Evolutionary conservation across 2,113 vertebrate genomes (phyloP).

Genomic region (Grammomys surdaster): DNA sequence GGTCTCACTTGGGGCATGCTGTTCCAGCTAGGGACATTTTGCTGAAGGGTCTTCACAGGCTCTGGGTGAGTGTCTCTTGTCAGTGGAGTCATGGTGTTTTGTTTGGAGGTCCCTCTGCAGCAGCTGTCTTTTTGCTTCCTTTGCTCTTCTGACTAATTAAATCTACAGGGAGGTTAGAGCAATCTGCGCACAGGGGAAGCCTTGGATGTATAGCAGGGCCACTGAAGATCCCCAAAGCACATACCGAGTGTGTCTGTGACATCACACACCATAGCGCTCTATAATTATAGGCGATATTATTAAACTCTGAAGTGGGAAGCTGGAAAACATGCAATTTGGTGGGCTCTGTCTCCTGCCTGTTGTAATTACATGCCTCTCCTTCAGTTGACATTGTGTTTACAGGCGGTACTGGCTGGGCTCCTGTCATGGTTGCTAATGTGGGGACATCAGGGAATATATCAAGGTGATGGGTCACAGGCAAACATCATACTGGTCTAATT

Average conservation of each 20-base stretch:
- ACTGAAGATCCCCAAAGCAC: not conserved
- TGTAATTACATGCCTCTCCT: conserved; percentile 12
- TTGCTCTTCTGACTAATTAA: conserved; percentile 39
- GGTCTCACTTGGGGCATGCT: accelerated
- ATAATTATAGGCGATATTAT: conserved; percentile 66
- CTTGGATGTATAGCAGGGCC: not conserved
- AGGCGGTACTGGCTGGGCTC: not conserved
- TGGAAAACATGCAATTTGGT: conserved; percentile 66
- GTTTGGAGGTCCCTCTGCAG: not conserved
- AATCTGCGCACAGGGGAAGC: not conserved
- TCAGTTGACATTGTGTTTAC: not conserved
- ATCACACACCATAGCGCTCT: not conserved
- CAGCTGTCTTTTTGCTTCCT: not conserved
- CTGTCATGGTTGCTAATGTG: not conserved
- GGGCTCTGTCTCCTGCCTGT: conserved; percentile 41
- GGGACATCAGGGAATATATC: not conserved
- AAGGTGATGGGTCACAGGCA: not conserved
- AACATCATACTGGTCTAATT: not conserved
- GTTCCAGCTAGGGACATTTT: too few relatives aligned
- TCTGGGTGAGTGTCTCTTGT: accelerated
- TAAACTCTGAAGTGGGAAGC: conserved; percentile 41
- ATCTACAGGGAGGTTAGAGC: conserved; percentile 30
- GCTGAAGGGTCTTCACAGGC: accelerated
- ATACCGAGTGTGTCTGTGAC: not conserved
- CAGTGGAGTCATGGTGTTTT: accelerated